Conservation (phyloP, 2,797 vertebrate genomes). For the Pempheris klunzingeri region DNA sequence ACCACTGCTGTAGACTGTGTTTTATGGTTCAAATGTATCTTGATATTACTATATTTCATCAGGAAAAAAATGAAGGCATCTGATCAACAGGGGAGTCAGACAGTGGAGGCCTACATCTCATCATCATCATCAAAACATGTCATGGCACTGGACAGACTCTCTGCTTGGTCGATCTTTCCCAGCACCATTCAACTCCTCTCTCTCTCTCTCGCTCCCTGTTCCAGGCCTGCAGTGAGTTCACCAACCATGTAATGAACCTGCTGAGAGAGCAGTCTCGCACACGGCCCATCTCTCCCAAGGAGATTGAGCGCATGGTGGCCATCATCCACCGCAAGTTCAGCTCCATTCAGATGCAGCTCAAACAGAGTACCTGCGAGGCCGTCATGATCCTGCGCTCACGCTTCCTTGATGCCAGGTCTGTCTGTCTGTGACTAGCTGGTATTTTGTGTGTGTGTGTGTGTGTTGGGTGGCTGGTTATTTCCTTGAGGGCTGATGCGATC, state of each 20-base stretch:
- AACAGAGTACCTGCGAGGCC: slow-evolving; percentile 95
- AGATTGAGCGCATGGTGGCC: slow-evolving; percentile 96
- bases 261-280: slow-evolving; percentile 95
- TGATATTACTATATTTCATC: not conserved
- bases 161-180: slow-evolving; percentile 27
- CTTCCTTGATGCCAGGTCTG: slow-evolving; percentile 93
- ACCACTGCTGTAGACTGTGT: not conserved
- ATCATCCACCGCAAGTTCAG: slow-evolving; percentile 97
- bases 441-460: not conserved
- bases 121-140: slow-evolving; percentile 29
- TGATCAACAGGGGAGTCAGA: not conserved
- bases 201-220: slow-evolving; percentile 26
- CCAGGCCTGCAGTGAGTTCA: slow-evolving; percentile 95
- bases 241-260: slow-evolving; percentile 96
- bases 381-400: slow-evolving; percentile 96
- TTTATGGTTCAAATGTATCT: slow-evolving; percentile 1
- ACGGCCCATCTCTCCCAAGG: slow-evolving; percentile 92
- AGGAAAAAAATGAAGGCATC: slow-evolving; percentile 1
- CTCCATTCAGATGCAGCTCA: slow-evolving; percentile 96
- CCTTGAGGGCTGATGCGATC: slow-evolving; percentile 20
- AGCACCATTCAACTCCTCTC: slow-evolving; percentile 40
- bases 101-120: not conserved
- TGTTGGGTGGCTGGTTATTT: not conserved
- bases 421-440: slow-evolving; percentile 51
- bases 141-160: slow-evolving; percentile 18